Conservation (phyloP, 2,113 vertebrate genomes). For the Jaculus jaculus region DNA sequence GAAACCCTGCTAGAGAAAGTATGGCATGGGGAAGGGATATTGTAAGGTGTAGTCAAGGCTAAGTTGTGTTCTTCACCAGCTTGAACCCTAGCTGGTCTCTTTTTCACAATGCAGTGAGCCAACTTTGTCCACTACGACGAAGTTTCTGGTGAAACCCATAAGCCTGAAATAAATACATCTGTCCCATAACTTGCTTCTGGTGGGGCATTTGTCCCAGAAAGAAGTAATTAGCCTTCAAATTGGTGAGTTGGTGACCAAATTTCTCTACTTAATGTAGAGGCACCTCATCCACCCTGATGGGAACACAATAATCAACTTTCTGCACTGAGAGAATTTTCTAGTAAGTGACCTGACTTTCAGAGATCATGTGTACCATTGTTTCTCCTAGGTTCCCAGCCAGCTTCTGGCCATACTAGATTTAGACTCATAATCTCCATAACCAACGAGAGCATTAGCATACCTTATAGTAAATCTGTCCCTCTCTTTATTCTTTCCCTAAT, state of each 20-base stretch:
- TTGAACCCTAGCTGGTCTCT: no score
- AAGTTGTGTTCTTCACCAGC: no score
- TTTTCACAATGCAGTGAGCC: no score
- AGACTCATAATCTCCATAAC: background rate
- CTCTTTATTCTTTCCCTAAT: background rate
- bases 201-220: no score
- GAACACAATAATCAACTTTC: background rate
- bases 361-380: accelerated
- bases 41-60: background rate
- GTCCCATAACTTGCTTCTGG: no score
- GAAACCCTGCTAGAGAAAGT: no score
- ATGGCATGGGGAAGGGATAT: background rate
- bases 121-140: no score
- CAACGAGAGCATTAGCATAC: background rate
- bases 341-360: background rate
- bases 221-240: background rate
- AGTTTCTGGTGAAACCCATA: no score
- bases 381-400: background rate
- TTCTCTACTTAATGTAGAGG: background rate
- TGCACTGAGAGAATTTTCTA: background rate
- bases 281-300: background rate
- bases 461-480: background rate
- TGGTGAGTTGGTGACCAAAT: background rate
- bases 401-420: background rate
- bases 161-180: no score